These are phyloP conservation scores for Cydia amplana DNA, from an alignment of 1,140 invertebrate genomes.

Conservation along the genomic window DNA sequence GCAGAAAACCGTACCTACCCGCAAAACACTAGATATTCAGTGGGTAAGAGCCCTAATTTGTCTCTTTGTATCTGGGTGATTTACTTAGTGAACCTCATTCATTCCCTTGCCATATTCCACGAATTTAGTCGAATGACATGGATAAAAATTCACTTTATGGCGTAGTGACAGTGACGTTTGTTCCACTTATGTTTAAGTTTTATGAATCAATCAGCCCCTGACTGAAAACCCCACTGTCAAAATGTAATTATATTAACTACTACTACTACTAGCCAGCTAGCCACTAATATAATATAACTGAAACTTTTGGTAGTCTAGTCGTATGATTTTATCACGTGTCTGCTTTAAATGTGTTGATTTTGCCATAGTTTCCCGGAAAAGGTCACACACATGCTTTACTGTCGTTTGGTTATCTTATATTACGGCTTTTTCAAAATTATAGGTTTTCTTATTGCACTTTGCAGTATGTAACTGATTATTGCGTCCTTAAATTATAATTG, in stretches of 20 bases:
- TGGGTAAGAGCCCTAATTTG: no score
- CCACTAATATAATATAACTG: neutral
- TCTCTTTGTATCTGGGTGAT: no score
- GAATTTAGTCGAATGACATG: no score
- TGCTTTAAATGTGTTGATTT: neutral
- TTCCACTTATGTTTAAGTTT: no score
- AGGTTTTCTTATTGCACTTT: constrained; percentile 5
- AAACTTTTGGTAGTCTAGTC: neutral
- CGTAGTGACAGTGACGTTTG: no score
- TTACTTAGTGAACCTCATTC: neutral
- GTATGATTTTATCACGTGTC: neutral
- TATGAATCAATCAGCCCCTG: neutral
- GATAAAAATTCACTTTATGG: no score
- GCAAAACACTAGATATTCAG: no score
- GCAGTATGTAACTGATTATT: neutral
- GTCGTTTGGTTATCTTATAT: constrained; percentile 1
- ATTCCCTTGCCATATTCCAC: neutral
- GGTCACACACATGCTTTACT: neutral
- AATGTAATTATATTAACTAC: no score
- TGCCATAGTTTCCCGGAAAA: neutral
- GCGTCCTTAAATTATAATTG: neutral
- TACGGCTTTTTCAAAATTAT: neutral
- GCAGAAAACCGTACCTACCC: no score
- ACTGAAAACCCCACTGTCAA: neutral
- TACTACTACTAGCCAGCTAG: no score